Base-by-base conservation (phyloP, 2,888 invertebrate genomes). In the Agrochola litura region DNA sequence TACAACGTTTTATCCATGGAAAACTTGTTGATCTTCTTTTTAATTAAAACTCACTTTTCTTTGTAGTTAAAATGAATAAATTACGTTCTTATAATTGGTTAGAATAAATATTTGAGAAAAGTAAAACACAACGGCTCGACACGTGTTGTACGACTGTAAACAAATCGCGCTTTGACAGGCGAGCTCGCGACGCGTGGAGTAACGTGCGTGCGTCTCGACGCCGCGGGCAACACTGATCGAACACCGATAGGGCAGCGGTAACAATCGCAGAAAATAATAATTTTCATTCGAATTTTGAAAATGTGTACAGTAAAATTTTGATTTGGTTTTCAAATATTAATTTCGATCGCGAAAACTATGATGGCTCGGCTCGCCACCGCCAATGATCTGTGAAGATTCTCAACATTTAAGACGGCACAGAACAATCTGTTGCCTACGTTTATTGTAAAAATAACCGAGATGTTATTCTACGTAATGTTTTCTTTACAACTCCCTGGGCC, bases 221-320 rank as follows among this genome's bases (percentile, higher is more conserved):
- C 92, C 94, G 89, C 92, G 89, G 91, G 92, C 91, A 89, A 89
- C 90, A 95, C 95, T 95, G 95, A 94, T 94, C 93, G 93, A 92
- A 94, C 93, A 92, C 92, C 92, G 91, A 94, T 94, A 93, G 92
- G 86, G 87, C 84, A 85, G 89, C 88, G 80, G 81, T 85, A 88
- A 91, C 89, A 91, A 92, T 89, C 85, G 82, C 81, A 82, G 77
- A 89, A 89, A 89, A 86, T 87, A 88, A 14, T 83, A 76, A 84
- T 85, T 85, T 89, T 85, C 64, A 73, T 74, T 76, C 41, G n/a
- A 75, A 73, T 67, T 82, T 82, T 61, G 65, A 58, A 78, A 78
- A 56, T 67, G 25, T 25, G 22, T n/a, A 46, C n/a, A 52, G n/a
- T n/a, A 0, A n/a, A 16, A 16, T 6, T n/a, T 54, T 54, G 2